These are phyloP conservation scores for Conomelus anceps DNA, from an alignment of 2,888 invertebrate genomes.

Conservation along the genomic window DNA sequence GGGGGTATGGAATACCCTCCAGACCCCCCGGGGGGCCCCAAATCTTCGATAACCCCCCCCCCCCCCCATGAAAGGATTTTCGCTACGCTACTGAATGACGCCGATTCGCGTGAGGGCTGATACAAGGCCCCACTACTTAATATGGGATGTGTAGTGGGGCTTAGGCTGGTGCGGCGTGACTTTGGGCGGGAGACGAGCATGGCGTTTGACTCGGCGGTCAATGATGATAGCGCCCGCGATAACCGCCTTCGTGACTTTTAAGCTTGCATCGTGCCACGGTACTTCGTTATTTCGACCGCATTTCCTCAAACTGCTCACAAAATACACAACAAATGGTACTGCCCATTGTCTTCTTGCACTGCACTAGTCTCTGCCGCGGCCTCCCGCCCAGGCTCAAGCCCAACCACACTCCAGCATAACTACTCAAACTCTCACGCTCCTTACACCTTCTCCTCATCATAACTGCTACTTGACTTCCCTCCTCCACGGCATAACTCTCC, in stretches of 20 bases:
- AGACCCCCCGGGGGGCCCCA: too few species aligned
- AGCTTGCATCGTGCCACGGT: background rate
- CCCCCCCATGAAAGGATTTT: too few species aligned
- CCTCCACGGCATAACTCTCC: background rate
- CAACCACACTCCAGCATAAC: background rate
- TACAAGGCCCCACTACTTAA: too few species aligned
- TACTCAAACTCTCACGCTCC: background rate
- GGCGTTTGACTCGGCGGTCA: background rate
- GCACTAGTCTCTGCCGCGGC: too few species aligned
- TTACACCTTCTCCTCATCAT: background rate
- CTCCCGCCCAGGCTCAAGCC: too few species aligned
- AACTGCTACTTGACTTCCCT: background rate
- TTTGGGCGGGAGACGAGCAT: too few species aligned
- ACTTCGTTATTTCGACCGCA: background rate
- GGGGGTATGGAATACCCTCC: too few species aligned
- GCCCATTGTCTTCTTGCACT: background rate
- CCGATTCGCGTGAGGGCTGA: too few species aligned
- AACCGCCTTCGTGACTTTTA: background rate
- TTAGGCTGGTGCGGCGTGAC: background rate
- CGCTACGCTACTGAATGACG: too few species aligned
- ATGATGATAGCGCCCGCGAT: background rate
- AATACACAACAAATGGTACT: background rate
- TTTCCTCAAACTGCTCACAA: background rate
- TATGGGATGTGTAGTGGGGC: too few species aligned
- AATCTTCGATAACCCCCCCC: too few species aligned